phyloP scores from a whole-genome alignment of 2,113 vertebrate genomes.

The Morone saxatilis region DNA sequence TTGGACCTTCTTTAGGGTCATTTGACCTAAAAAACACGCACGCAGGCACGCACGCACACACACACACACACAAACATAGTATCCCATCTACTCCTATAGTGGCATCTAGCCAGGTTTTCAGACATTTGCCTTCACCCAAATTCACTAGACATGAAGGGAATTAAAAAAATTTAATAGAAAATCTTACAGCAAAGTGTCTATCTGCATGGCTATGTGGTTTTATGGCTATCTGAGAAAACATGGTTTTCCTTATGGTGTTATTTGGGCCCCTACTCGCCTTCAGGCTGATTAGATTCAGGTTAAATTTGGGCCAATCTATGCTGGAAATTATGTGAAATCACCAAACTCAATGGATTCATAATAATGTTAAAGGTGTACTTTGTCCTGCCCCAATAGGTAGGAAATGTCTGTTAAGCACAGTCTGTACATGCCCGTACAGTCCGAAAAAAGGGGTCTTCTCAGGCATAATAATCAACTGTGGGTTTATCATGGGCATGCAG shows the following conservation, averaged over 20 bases:
- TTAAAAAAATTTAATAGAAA: not conserved
- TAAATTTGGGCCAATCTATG: not conserved
- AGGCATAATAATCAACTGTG: not conserved
- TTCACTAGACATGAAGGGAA: not conserved
- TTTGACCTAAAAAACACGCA: not conserved
- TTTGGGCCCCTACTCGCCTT: not conserved
- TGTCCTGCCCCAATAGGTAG: not conserved
- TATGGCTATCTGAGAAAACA: not conserved
- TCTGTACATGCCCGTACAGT: not conserved
- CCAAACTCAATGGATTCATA: slow-evolving; percentile 1
- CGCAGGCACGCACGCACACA: too few species aligned
- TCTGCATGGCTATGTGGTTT: not conserved
- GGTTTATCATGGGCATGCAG: not conserved
- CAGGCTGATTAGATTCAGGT: not conserved
- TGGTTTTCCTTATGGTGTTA: not conserved
- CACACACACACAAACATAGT: not conserved
- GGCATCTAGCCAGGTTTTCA: not conserved
- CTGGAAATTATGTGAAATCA: not conserved
- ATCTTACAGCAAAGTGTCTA: not conserved
- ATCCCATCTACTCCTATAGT: not conserved
- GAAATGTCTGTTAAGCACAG: not conserved
- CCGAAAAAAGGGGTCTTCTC: not conserved
- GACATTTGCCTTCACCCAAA: too few species aligned
- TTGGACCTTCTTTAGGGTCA: not conserved
- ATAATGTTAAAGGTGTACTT: slow-evolving; percentile 5